These are phyloP conservation scores for Calcarius lapponicus DNA, from an alignment of 2,797 vertebrate species.

Conservation along the genomic window DNA sequence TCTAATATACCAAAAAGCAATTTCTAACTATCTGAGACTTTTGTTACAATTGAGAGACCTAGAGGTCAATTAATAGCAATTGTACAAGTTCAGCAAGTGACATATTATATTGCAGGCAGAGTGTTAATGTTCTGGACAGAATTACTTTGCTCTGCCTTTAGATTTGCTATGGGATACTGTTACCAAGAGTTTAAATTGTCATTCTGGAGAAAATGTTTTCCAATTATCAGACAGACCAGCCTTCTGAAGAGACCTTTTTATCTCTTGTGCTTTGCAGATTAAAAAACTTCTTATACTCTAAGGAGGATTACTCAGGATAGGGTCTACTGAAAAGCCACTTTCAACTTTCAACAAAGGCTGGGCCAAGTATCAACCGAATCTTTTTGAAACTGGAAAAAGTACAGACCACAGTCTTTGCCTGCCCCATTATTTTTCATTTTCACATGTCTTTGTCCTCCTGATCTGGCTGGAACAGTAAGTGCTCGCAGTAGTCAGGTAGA, in stretches of 20 bases:
- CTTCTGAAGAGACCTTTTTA: conserved; percentile 14
- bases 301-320: conserved; percentile 7
- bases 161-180: background rate
- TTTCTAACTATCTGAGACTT: background rate
- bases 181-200: conserved; percentile 1
- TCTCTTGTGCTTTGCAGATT: conserved; percentile 21
- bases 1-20: background rate
- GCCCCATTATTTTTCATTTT: conserved; percentile 61
- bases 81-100: background rate
- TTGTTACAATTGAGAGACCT: background rate
- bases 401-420: conserved; percentile 23
- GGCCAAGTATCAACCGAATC: background rate
- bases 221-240: conserved; percentile 4
- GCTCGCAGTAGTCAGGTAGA: conserved; percentile 3
- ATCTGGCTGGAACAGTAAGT: conserved; percentile 57
- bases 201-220: conserved; percentile 16
- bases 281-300: conserved; percentile 18
- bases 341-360: conserved; percentile 40
- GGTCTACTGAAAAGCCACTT: conserved; percentile 27
- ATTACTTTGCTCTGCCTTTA: background rate
- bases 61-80: conserved; percentile 19
- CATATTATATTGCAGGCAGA: background rate
- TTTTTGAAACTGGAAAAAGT: conserved; percentile 40
- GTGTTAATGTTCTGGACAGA: background rate
- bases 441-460: conserved; percentile 48